A percentile compares a stretch with the other conserved stretches of the same genome.
Conservation (phyloP, 2,113 vertebrate species). For the Neotoma lepida region DNA sequence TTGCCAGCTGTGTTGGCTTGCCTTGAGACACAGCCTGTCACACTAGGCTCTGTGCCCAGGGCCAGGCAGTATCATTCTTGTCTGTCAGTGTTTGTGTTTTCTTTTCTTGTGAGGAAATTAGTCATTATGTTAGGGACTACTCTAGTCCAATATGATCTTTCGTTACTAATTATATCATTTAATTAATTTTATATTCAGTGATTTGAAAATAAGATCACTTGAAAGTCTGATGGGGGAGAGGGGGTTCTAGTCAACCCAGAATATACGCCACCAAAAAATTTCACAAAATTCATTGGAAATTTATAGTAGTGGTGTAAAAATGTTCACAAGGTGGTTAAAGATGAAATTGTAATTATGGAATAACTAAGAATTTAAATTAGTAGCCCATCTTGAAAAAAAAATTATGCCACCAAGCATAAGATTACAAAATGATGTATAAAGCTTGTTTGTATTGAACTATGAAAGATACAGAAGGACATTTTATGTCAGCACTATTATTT, state of each 20-base stretch:
- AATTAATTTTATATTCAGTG: background rate
- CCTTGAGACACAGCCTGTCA: background rate
- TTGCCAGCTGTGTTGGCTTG: background rate
- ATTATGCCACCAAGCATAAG: background rate
- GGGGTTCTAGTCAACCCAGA: background rate
- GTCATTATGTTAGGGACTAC: background rate
- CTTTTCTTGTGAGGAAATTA: background rate
- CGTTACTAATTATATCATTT: background rate
- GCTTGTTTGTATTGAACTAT: constrained; percentile 19
- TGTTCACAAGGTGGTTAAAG: background rate
- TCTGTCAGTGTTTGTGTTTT: background rate
- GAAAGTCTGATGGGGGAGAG: background rate
- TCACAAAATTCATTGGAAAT: background rate
- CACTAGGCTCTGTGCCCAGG: background rate
- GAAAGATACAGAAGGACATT: background rate
- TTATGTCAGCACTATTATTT: background rate
- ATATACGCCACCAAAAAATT: background rate
- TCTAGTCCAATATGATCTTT: background rate
- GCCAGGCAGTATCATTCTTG: background rate
- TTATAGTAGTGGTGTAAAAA: background rate
- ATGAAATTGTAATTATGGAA: background rate
- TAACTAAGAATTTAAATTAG: background rate
- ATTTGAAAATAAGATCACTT: constrained; percentile 34
- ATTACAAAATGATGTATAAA: constrained; percentile 15
- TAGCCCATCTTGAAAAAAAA: background rate